Evolutionary conservation across 2,797 vertebrate species (phyloP), one percentile per base, ranked within the genome.

Genomic region (Cossypha caffra): DNA sequence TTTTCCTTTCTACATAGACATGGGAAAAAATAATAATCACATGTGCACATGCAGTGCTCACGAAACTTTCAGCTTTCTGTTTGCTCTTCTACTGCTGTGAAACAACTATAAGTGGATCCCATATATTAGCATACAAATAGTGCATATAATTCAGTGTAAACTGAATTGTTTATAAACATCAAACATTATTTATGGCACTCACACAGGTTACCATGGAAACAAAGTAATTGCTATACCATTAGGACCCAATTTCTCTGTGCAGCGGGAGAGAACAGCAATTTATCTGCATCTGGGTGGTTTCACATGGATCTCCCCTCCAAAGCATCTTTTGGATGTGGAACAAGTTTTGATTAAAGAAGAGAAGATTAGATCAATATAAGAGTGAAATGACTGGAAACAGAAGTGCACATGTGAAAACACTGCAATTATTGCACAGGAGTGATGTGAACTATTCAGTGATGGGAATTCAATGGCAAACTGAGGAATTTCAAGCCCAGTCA

Each of bases 211-310:
- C 95, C 91, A 95, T 91, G 85, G 95, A 88, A 91, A 95, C 95
- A 82, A 82, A 85, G 85, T 69, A 94, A 96, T 95, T 95, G 85
- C 72, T 54, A 8, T 55, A 68, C 87, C 43, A 86, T 94, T 93
- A 95, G 69, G 55, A 73, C 2, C 11, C 47, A 69, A 75, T 86
- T 93, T 94, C 75, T 78, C 69, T 55, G 79, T 7, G 19, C 72
- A 63, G 76, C 1, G 7, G 88, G 42, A 21, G 47, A 94, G 90
- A 93, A 91, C 52, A 40, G 73, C 85, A 81, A 90, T 90, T 93
- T 88, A 81, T 94, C 82, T 91, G 63, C 62, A 47, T 94, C 87
- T 86, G 79, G 66, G 91, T 86, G 76, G 93, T 79, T 95, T 93
- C 82, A 38, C 1, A 0, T 63, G 64, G 19, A 77, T 40, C 61